These are phyloP conservation scores for Rhyacophila evoluta DNA, from an alignment of 2,888 invertebrate genomes.

Conservation along the genomic window DNA sequence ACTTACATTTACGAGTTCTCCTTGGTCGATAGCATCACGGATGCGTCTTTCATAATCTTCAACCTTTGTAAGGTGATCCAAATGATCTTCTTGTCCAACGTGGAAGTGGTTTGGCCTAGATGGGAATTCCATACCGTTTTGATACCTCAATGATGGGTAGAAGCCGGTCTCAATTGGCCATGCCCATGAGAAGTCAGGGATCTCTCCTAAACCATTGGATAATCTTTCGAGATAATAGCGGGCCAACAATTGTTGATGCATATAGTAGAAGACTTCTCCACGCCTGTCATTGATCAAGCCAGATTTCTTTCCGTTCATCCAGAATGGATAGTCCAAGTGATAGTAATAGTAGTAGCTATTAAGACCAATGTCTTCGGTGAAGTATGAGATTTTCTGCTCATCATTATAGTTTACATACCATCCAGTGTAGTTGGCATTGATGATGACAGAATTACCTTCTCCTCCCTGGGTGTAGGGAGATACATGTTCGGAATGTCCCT, in stretches of 20 bases:
- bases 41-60: constrained; percentile 64
- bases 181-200: constrained; percentile 70
- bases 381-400: constrained; percentile 73
- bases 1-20: constrained; percentile 62
- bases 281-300: constrained; percentile 60
- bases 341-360: constrained; percentile 71
- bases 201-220: constrained; percentile 70
- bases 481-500: constrained; percentile 61
- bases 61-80: constrained; percentile 56
- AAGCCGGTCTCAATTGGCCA: constrained; percentile 68
- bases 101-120: constrained; percentile 64
- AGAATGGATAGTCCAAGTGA: constrained; percentile 70
- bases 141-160: constrained; percentile 70
- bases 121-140: constrained; percentile 72
- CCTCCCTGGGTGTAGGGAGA: constrained; percentile 60
- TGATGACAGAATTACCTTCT: constrained; percentile 67
- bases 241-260: constrained; percentile 65
- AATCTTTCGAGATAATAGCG: constrained; percentile 75
- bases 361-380: constrained; percentile 75
- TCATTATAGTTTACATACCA: constrained; percentile 68
- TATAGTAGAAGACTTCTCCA: constrained; percentile 65
- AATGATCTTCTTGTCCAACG: constrained; percentile 57
- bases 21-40: constrained; percentile 65
- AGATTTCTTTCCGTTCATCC: constrained; percentile 65
- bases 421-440: constrained; percentile 74